Evolutionary conservation across 2,797 vertebrate genomes (phyloP), one percentile per base, ranked within the genome.

Genomic region (Okamejei kenojei): DNA sequence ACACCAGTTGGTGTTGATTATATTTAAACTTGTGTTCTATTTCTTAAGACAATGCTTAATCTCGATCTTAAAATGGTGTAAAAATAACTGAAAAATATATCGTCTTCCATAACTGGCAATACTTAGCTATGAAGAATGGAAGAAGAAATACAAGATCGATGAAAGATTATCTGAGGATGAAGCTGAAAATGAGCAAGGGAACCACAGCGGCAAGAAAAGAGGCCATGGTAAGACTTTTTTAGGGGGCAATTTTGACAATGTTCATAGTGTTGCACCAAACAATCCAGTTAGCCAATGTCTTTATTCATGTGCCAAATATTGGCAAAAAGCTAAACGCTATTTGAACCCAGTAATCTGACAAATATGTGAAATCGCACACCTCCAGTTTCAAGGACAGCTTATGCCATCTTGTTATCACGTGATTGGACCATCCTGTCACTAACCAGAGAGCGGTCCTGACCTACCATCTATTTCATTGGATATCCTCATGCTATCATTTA

Each of bases 51-150:
- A 58, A 6, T 92, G 26, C 10, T 10, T 91, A 45, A 23, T 74
- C 19, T 74, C 45, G 11, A 76, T 10, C 35, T 13, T 71, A 73
- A 92, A 45, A 91, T 54, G 71, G 71, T 76, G 9, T 8, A 58
- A 35, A 88, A 21, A 29, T 21, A 68, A 88, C 17, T 68, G 15
- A n/a, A 88, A 68, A 68, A 23, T 68, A 19, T 21, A 21, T n/a
- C 38, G n/a, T 45, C 38, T 80, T 94, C 95, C 95, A 97, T 97
- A 94, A 97, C 95, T 81, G 15, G 54, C 19, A 38, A 77, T 29
- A 45, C 58, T 86, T 95, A 99, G 99, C 95, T 99, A 99, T 7
- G 98, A 98, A 86, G 98, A 99, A 93, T 99, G 99, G 98, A 99
- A 98, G 95, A 98, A 99, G 95, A 99, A 97, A 92, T 97, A 99